phyloP scores from a whole-genome alignment of 2,888 invertebrate genomes.

The Choristoneura rosaceana region DNA sequence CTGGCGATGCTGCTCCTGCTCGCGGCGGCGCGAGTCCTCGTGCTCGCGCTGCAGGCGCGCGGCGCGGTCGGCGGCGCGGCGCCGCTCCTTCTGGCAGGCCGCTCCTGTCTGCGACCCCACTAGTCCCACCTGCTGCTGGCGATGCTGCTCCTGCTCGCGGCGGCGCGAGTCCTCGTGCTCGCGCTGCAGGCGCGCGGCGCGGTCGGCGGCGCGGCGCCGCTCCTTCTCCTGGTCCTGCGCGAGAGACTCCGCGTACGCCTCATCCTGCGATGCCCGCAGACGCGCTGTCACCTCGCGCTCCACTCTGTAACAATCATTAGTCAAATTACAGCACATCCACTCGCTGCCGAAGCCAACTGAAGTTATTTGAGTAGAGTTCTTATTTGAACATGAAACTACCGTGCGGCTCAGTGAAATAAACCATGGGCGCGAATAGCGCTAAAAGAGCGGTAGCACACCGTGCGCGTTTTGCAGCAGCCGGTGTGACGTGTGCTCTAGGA shows the following conservation, averaged over 20 bases:
- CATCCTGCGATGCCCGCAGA: constrained; percentile 95
- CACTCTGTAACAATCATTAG: constrained; percentile 79
- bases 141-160: constrained; percentile 54
- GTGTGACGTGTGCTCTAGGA: no score
- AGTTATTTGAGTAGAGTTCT: no score
- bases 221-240: constrained; percentile 98
- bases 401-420: no score
- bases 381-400: no score
- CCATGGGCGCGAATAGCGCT: no score
- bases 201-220: constrained; percentile 83
- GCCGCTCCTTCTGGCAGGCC: constrained; percentile 87
- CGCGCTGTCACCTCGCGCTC: constrained; percentile 94
- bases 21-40: constrained; percentile 67
- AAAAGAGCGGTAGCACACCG: no score
- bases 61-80: constrained; percentile 76
- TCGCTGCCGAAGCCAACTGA: neutral
- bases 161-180: constrained; percentile 72
- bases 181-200: constrained; percentile 67
- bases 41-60: constrained; percentile 69
- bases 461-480: no score
- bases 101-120: no score
- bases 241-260: constrained; percentile 96
- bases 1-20: constrained; percentile 53
- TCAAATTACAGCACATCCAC: neutral
- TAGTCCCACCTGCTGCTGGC: constrained; percentile 42